phyloP scores from a whole-genome alignment of 2,797 vertebrate genomes.

The Micromesistius poutassou region DNA sequence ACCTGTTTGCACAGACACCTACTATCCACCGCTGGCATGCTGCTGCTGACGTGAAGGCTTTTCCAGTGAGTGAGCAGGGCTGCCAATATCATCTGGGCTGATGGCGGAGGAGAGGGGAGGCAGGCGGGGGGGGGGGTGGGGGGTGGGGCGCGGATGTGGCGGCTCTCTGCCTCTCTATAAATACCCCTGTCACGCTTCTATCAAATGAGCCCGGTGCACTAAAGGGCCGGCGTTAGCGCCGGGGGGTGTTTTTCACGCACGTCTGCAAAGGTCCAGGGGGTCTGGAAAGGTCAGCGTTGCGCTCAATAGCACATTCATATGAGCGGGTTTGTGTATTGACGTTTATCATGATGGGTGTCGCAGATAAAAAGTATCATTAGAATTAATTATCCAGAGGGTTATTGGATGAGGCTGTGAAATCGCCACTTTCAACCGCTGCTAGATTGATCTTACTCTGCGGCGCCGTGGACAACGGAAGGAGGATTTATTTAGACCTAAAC shows the following conservation, averaged over 20 bases:
- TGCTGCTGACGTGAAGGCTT: conserved; percentile 79
- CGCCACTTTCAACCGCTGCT: conserved; percentile 47
- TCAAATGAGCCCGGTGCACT: conserved; percentile 68
- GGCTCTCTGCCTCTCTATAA: conserved; percentile 67
- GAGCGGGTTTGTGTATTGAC: conserved; percentile 60
- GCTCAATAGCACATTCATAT: conserved; percentile 68
- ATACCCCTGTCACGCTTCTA: conserved; percentile 73
- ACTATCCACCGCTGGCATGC: conserved; percentile 62
- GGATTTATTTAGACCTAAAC: conserved; percentile 51
- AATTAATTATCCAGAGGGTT: conserved; percentile 68
- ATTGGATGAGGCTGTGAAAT: conserved; percentile 64
- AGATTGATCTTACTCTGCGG: conserved; percentile 51
- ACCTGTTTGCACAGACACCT: conserved; percentile 72
- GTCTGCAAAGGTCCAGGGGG: conserved; percentile 59
- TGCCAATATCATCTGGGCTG: conserved; percentile 72
- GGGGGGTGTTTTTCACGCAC: conserved; percentile 60
- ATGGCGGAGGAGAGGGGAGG: conserved; percentile 39
- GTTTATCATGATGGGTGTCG: conserved; percentile 67
- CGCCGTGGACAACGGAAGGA: conserved; percentile 40
- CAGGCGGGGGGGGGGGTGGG: conserved; percentile 1
- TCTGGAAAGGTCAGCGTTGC: conserved; percentile 68
- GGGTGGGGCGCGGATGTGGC: conserved; percentile 47
- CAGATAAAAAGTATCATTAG: conserved; percentile 68
- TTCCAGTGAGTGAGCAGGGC: conserved; percentile 73
- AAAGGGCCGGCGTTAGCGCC: conserved; percentile 64